A percentile compares a stretch with the other conserved stretches of the same genome.
Evolutionary conservation across 2,113 vertebrate genomes (phyloP).

Genomic region (Lepisosteus osseus): DNA sequence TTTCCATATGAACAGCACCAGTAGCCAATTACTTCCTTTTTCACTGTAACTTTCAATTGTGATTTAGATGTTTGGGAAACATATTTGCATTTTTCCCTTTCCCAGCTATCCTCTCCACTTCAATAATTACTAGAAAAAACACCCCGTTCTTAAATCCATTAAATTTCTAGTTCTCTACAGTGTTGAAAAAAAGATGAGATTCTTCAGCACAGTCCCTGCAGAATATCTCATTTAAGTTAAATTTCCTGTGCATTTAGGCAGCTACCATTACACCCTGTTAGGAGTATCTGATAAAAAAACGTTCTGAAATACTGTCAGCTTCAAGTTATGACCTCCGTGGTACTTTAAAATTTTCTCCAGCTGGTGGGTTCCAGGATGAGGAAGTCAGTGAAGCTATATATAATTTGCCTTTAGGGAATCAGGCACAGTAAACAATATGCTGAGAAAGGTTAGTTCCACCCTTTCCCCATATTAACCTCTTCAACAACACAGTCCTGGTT

Average conservation of each 20-base stretch:
- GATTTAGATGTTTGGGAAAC: too few species aligned
- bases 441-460: constrained; percentile 46
- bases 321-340: constrained; percentile 18
- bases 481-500: constrained; percentile 32
- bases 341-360: constrained; percentile 52
- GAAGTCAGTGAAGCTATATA: constrained; percentile 47
- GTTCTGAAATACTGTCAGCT: constrained; percentile 14
- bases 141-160: too few species aligned
- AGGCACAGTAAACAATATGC: constrained; percentile 45
- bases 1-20: too few species aligned
- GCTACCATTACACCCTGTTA: neutral
- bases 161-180: too few species aligned
- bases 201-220: too few species aligned
- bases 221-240: too few species aligned
- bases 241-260: neutral
- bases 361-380: constrained; percentile 43
- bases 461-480: constrained; percentile 35
- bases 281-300: neutral
- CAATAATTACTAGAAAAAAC: too few species aligned
- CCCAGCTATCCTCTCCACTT: too few species aligned
- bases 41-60: too few species aligned
- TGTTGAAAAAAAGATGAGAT: too few species aligned
- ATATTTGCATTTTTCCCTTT: too few species aligned
- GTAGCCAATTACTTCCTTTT: too few species aligned
- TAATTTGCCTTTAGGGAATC: constrained; percentile 54